phyloP scores from a whole-genome alignment of 2,888 invertebrate genomes.

The Hirtodrosophila histrioides region DNA sequence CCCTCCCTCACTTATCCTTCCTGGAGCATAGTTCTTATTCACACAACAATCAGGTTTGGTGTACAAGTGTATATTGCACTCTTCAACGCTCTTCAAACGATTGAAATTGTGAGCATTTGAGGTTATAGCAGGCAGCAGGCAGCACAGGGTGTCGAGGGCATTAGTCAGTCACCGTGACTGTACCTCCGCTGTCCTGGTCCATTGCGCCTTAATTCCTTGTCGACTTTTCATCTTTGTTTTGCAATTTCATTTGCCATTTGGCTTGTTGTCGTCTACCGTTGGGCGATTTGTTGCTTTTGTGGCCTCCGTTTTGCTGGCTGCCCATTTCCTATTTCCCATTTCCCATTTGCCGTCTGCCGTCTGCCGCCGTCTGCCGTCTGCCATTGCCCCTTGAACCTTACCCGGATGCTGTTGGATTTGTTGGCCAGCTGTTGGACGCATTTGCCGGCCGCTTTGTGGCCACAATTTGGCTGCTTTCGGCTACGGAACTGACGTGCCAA shows the following conservation, averaged over 20 bases:
- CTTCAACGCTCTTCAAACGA: no score
- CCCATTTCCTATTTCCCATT: constrained; percentile 20
- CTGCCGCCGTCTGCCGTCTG: no score
- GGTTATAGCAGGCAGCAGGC: no score
- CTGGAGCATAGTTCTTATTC: not conserved
- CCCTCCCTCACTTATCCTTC: no score
- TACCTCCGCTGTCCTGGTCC: constrained; percentile 19
- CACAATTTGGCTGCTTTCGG: constrained; percentile 53
- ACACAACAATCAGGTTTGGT: not conserved
- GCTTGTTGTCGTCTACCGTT: constrained; percentile 49
- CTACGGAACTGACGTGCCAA: constrained; percentile 14
- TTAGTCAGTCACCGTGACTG: constrained; percentile 6
- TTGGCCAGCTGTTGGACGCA: constrained; percentile 62
- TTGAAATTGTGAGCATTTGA: not conserved
- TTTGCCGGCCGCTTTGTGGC: constrained; percentile 70
- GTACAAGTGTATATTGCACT: no score
- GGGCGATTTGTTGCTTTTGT: constrained; percentile 58
- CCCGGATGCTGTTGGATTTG: constrained; percentile 30
- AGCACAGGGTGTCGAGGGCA: constrained; percentile 19
- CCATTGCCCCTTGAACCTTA: not conserved
- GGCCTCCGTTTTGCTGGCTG: constrained; percentile 35
- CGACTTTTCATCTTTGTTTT: constrained; percentile 66
- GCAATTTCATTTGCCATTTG: constrained; percentile 62
- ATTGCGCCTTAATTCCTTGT: constrained; percentile 46
- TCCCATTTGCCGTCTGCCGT: no score